Conservation (phyloP, 1,140 invertebrate species). For the Drosophila bocki region DNA sequence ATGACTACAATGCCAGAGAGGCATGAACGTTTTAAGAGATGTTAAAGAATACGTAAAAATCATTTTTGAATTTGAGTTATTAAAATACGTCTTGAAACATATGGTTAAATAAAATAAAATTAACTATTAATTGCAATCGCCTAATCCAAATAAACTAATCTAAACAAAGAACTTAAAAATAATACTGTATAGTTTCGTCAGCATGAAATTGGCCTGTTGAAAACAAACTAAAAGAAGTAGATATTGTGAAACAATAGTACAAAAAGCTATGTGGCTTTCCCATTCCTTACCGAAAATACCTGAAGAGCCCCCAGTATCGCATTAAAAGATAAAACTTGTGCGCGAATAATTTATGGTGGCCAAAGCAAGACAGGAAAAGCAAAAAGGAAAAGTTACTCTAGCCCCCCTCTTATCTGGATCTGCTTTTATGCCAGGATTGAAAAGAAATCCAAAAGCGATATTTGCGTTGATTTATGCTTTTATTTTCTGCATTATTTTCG, state of each 20-base stretch:
- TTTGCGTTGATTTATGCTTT: conserved; percentile 75
- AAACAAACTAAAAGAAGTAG: no score
- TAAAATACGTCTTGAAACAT: no score
- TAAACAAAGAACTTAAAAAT: not conserved
- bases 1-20: not conserved
- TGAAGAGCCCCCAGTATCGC: conserved; percentile 13
- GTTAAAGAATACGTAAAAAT: no score
- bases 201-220: no score
- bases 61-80: no score
- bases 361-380: conserved; percentile 15
- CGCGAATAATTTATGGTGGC: conserved; percentile 45
- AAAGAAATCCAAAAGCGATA: conserved; percentile 76
- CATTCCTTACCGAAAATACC: not conserved
- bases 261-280: not conserved
- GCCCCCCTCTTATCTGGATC: conserved; percentile 9
- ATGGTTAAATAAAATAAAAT: not conserved
- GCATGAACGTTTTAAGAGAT: not conserved
- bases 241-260: not conserved
- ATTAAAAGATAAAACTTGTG: conserved; percentile 41
- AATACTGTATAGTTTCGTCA: no score
- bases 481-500: conserved; percentile 78
- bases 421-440: conserved; percentile 63
- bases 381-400: conserved; percentile 43
- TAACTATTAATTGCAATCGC: no score
- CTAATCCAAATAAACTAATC: not conserved